Evolutionary conservation across 2,888 invertebrate genomes (phyloP), one percentile per base, ranked within the genome.

Genomic region (Dusona sp.): DNA sequence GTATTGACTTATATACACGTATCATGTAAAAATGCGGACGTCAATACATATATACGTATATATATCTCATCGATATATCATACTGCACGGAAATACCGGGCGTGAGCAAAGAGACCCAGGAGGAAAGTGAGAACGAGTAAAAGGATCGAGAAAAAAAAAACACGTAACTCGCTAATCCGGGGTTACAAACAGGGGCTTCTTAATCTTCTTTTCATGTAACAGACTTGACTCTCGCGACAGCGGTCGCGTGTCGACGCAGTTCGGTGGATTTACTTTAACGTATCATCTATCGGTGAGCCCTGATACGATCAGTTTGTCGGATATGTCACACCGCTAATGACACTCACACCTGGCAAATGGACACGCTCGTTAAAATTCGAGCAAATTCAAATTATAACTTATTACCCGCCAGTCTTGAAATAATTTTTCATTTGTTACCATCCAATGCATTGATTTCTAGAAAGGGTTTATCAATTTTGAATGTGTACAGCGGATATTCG

Each of bases 141-240:
- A 38, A 16, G 38, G 48, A 75, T 22, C 25, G 61, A 22, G 42
- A 75, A 79, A 57, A 78, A 74, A 83, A 79, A 86, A 78, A 85
- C 80, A 89, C 87, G 89, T 88, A 88, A 92, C 89, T 89, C 87
- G 61, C 79, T 88, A 89, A 91, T 88, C 89, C 87, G 65, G 85
- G 82, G 85, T 84, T 84, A 85, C 88, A 88, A 83, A 87, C 85
- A 85, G 87, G 88, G 93, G 92, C 92, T 94, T 93, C 93, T 89
- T 91, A 91, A 94, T 91, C 92, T 88, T 88, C 90, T 92, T 93
- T 93, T 93, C 91, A 92, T 90, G 91, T 92, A 93, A 93, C 90
- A 84, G 87, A 91, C 90, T 90, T 89, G 90, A 91, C 90, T 86
- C 88, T 88, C 88, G 85, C 83, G 86, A 79, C 84, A 61, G 70